These are phyloP conservation scores for Caenorhabditis drosophilae DNA, from an alignment of 2,888 invertebrate species.

Conservation along the genomic window DNA sequence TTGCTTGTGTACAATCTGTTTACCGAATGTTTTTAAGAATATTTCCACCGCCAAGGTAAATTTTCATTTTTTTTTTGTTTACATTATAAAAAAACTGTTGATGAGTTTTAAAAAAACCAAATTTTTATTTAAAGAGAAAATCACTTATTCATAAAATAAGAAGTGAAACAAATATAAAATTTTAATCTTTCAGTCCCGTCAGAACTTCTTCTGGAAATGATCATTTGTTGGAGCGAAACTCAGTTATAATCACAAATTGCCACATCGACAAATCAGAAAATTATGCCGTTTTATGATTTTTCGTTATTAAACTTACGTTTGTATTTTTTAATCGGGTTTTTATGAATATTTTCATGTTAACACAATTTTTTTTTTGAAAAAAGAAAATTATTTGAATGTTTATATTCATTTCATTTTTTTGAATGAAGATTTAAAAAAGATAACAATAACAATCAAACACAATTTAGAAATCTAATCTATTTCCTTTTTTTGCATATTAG, in stretches of 20 bases:
- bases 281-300: conserved; percentile 25
- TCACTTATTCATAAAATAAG: too few species aligned
- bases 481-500: too few species aligned
- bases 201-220: conserved; percentile 29
- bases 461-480: too few species aligned
- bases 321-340: neutral
- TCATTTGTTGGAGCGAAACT: conserved; percentile 32
- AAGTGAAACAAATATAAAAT: too few species aligned
- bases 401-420: too few species aligned
- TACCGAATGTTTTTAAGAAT: conserved; percentile 11
- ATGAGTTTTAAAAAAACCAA: too few species aligned
- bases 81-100: too few species aligned
- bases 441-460: too few species aligned
- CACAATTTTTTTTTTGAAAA: neutral
- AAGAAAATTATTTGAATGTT: neutral
- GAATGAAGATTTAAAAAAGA: too few species aligned
- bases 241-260: conserved; percentile 38
- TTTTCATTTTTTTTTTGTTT: neutral
- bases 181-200: conserved; percentile 20
- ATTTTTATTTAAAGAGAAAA: too few species aligned
- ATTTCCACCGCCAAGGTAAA: conserved; percentile 32
- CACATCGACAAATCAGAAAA: conserved; percentile 37
- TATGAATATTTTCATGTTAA: neutral
- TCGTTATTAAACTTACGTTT: too few species aligned
- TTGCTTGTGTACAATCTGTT: conserved; percentile 34